Evolutionary conservation across 2,797 vertebrate species (phyloP).

Genomic region (Pipistrellus nathusii): DNA sequence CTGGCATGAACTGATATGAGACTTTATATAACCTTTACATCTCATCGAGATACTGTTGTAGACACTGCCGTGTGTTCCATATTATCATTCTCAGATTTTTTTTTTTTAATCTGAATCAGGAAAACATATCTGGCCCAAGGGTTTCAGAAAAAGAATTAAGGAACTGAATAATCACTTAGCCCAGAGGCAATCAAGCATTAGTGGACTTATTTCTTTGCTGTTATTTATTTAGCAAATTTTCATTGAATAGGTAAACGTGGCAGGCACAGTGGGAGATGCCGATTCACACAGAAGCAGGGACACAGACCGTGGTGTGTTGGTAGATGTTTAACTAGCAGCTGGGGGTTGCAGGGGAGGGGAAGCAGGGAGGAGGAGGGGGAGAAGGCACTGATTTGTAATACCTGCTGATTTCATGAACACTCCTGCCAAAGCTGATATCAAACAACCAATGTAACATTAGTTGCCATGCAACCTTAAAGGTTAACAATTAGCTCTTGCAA

Average conservation of each 20-base stretch:
- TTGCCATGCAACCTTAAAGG: background rate
- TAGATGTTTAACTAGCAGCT: background rate
- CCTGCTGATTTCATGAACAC: background rate
- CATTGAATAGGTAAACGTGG: background rate
- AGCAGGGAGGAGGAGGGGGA: background rate
- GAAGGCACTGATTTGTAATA: background rate
- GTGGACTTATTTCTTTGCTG: background rate
- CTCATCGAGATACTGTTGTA: background rate
- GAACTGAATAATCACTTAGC: background rate
- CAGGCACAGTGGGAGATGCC: background rate
- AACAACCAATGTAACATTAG: background rate
- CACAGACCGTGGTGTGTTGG: background rate
- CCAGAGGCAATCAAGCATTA: background rate
- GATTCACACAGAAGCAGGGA: background rate
- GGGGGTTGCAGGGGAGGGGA: background rate
- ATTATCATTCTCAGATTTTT: background rate
- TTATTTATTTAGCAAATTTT: conserved; percentile 34
- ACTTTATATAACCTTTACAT: background rate
- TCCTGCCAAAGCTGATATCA: background rate
- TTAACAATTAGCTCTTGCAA: background rate
- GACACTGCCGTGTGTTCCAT: background rate
- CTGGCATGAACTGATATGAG: background rate
- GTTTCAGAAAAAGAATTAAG: background rate
- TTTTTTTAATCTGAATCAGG: background rate
- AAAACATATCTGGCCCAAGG: background rate